Conservation (phyloP, 37 sponge, comb jelly and placozoan genomes). For the Hexactinellida sp. region DNA sequence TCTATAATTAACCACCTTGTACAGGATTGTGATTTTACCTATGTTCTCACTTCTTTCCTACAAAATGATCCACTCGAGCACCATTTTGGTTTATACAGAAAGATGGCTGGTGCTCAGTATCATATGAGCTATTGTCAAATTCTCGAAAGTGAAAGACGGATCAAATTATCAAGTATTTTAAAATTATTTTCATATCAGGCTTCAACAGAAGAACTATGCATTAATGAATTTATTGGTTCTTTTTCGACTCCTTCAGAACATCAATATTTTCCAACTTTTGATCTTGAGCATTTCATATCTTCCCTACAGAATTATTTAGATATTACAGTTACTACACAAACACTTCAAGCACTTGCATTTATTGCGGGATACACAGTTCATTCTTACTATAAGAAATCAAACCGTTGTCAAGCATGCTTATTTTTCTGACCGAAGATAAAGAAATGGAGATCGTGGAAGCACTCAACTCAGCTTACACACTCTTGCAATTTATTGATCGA, state of each 20-base stretch:
- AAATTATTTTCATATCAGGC: not conserved
- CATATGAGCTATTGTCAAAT: not conserved
- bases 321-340: not conserved
- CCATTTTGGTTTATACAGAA: too few relatives aligned
- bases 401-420: not conserved
- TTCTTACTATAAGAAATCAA: not conserved
- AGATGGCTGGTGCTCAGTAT: too few relatives aligned
- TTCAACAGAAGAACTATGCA: not conserved
- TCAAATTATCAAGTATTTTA: not conserved
- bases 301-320: not conserved
- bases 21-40: not conserved
- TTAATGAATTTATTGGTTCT: not conserved
- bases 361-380: not conserved
- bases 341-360: not conserved
- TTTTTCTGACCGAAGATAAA: not conserved
- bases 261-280: not conserved
- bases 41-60: not conserved
- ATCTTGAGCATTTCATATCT: not conserved
- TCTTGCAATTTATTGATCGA: not conserved
- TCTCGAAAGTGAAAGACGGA: not conserved
- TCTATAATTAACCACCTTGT: not conserved
- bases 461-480: not conserved
- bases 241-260: not conserved
- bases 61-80: too few relatives aligned
- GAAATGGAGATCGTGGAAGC: not conserved